Base-by-base conservation (phyloP, 2,113 vertebrate species). In the Xiphophorus maculatus region DNA sequence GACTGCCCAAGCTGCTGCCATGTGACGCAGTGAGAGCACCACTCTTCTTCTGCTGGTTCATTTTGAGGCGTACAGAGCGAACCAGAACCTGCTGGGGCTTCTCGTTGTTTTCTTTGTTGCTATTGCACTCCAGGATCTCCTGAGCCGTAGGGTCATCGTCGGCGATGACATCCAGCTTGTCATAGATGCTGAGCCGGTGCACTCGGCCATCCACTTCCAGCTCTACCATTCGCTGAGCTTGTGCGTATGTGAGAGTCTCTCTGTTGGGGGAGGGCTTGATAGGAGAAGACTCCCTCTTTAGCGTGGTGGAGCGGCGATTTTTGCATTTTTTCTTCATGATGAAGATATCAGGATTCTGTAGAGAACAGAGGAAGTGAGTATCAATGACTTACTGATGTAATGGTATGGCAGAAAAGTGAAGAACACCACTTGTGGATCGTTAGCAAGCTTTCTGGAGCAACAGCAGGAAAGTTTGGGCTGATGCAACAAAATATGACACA, bases 171-270 rank as follows among this genome's bases (percentile, higher is more conserved):
- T 99, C 97, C 84, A 99, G 86, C 84, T 97, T 96, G 90, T 99
- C 97, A 25, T 95, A 98, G 84, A 99, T 98, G 91, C 97, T 97
- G 94, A 99, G 96, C 77, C 98, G 90, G 66, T 99, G 97, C 81
- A 99, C 88, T 5, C 97, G 96, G 60, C 98, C 97, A 71, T 99
- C 98, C 6, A 99, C 97, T 89, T 99, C 98, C 86, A 99, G 96
- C 93, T 99, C 98, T 54, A 99, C 98, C 87, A 99, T 99, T 66
- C 98, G 96, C 85, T 99, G 98, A 63, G 98, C 98, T 74, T 99
- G 96, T 8, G 98, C 98, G 0, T 99, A 99, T 0, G 98, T 99
- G 87, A 99, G 92, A 1, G 97, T 99, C 90, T 99, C 97, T 77
- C 98, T 93, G 6, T 97, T 96, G 0, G 97, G 96, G 14, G 97